Evolutionary conservation across 2,797 vertebrate genomes (phyloP), one percentile per base, ranked within the genome.

Genomic region (Arctocebus calabarensis): DNA sequence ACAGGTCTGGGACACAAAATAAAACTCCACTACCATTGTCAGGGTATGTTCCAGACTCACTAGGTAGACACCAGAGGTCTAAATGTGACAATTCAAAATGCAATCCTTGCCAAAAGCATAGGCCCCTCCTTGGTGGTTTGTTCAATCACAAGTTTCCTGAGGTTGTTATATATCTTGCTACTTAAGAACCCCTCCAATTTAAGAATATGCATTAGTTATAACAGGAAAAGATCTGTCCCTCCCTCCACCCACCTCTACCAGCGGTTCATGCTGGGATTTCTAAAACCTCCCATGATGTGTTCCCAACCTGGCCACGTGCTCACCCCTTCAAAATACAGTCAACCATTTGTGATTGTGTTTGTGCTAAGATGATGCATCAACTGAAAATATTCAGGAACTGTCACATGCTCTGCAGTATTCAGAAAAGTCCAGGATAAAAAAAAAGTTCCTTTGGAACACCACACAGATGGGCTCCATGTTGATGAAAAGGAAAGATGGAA

Each of bases 151-250:
- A 19, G 86, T 92, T 92, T 94, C 70, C 90, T 95, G 88, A 81
- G 78, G 83, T 85, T 88, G 83, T 66, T 79, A 55, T 32, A 64
- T n/a, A 92, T 93, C 68, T 78, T 89, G 57, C 88, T 83, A 96
- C 55, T 89, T 92, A 94, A 92, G 74, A 94, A 88, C 23, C 55
- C 66, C 88, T 81, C 84, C 92, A 74, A 66, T 84, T 93, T 90
- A 87, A 96, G 64, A n/a, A 79, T 55, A 61, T 95, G 79, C 83
- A 84, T 97, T 90, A 93, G 55, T 96, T 88, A 94, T 95, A 70
- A 91, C 48, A 84, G 74, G 85, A 79, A 78, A 96, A 88, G 66
- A 77, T 45, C 85, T 75, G 68, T 91, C 68, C 59, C 25, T 91
- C 68, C 59, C 25, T 94, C 77, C 66, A 86, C 23, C 37, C 73